These are phyloP conservation scores for Polypedilum vanderplanki DNA, from an alignment of 1,140 invertebrate species.

Conservation along the genomic window DNA sequence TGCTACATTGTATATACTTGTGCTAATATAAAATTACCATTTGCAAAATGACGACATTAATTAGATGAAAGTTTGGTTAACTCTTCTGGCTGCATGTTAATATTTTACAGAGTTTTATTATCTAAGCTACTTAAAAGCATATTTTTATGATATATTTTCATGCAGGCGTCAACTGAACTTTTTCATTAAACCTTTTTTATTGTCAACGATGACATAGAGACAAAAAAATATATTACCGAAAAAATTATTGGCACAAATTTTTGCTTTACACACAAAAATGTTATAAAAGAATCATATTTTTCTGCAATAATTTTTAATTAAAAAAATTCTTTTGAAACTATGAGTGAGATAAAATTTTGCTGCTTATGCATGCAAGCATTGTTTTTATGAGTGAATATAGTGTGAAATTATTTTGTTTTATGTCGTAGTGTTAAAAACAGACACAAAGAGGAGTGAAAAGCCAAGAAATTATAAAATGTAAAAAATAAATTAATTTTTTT, in stretches of 20 bases:
- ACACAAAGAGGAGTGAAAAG: no score
- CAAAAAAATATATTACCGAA: not conserved
- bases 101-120: not conserved
- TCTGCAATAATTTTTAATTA: conserved; percentile 2
- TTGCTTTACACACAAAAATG: not conserved
- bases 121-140: not conserved
- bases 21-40: not conserved
- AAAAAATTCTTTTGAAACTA: conserved; percentile 9
- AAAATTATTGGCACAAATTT: not conserved
- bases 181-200: not conserved
- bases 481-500: no score
- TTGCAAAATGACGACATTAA: not conserved
- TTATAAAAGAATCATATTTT: not conserved
- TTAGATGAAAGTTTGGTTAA: not conserved
- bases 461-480: no score
- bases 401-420: no score
- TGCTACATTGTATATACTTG: no score
- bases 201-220: not conserved
- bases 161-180: not conserved
- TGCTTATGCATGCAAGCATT: no score
- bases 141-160: not conserved
- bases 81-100: not conserved
- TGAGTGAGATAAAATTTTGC: not conserved
- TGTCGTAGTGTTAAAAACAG: no score
- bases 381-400: no score